Percentiles rank a stretch among this genome's conserved stretches.
phyloP scores from a whole-genome alignment of 2,113 vertebrate species.

The Aptenodytes patagonicus region DNA sequence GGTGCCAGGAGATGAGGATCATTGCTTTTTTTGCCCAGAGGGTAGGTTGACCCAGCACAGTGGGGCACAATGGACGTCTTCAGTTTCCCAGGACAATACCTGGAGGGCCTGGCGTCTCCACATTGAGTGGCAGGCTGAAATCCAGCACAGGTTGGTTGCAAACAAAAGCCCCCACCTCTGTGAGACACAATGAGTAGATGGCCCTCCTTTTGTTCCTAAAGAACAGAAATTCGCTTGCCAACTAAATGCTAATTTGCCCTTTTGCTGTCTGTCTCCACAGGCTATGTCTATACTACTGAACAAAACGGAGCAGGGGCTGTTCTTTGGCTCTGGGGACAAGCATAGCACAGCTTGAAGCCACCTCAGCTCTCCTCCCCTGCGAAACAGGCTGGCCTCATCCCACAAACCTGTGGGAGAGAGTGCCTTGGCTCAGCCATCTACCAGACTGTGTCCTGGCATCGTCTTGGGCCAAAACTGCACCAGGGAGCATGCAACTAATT shows the following conservation, averaged over 20 bases:
- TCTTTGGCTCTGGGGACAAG: not conserved
- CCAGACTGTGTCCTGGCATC: not conserved
- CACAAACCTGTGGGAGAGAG: not conserved
- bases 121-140: not conserved
- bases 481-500: not conserved
- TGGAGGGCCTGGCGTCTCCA: not conserved
- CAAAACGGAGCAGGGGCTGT: not conserved
- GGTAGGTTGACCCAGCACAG: not conserved
- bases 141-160: not conserved
- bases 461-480: not conserved
- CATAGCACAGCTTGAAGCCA: not conserved
- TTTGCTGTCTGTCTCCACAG: constrained; percentile 56
- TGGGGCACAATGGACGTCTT: not conserved
- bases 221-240: constrained; percentile 41
- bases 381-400: not conserved
- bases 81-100: not conserved
- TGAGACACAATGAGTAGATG: constrained; percentile 59
- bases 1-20: not conserved
- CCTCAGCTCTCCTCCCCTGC: not conserved
- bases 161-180: not conserved
- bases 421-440: constrained; percentile 28
- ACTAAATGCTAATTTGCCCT: constrained; percentile 63
- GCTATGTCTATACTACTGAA: not conserved
- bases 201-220: constrained; percentile 41
- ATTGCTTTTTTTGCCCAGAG: not conserved